Evolutionary conservation across 2,113 vertebrate species (phyloP).

Genomic region (Suncus etruscus): DNA sequence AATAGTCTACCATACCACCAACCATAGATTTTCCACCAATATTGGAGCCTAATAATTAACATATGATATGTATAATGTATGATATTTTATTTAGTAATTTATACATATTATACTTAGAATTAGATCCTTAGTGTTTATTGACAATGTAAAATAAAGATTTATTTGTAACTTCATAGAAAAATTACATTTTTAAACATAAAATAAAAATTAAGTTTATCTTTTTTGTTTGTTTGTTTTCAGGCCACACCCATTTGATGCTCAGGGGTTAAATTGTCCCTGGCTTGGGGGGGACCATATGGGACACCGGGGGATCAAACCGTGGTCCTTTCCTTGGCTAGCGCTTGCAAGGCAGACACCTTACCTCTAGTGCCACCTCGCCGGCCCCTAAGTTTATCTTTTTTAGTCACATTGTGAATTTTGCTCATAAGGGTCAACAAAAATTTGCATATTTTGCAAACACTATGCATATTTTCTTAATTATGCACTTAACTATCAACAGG

Average conservation of each 20-base stretch:
- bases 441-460: neutral
- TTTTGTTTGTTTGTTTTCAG: too few relatives aligned
- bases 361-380: too few relatives aligned
- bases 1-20: neutral
- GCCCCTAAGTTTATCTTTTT: too few relatives aligned
- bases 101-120: neutral
- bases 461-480: neutral
- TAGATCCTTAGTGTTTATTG: constrained; percentile 11
- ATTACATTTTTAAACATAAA: neutral
- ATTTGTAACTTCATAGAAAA: constrained; percentile 45
- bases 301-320: too few relatives aligned
- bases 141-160: neutral
- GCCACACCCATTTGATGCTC: too few relatives aligned
- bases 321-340: too few relatives aligned
- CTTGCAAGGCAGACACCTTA: too few relatives aligned
- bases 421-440: neutral
- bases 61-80: neutral
- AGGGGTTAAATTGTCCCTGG: too few relatives aligned
- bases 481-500: neutral
- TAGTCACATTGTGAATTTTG: constrained; percentile 16
- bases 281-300: too few relatives aligned
- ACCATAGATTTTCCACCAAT: neutral
- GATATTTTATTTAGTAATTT: neutral
- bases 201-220: constrained; percentile 1
- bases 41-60: neutral